A percentile compares a stretch with the other conserved stretches of the same genome.
phyloP scores from a whole-genome alignment of 2,888 invertebrate species.

The Galerucella pusilla region DNA sequence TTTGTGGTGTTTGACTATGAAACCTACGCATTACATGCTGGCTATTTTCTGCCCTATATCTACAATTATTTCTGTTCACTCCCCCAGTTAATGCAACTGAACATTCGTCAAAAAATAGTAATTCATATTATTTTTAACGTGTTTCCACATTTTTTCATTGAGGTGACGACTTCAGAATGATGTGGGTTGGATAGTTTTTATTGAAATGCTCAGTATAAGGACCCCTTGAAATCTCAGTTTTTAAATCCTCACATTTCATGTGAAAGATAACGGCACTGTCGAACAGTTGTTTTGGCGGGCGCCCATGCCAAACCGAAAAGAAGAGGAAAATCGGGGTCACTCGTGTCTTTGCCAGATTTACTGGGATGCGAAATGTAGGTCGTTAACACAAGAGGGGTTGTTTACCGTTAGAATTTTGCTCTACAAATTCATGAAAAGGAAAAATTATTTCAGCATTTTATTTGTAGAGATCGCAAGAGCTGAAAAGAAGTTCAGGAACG shows the following conservation, averaged over 20 bases:
- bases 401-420: slow-evolving; percentile 30
- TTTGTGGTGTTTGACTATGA: too few species aligned
- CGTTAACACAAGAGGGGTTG: slow-evolving; percentile 24
- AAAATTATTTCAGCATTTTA: slow-evolving; percentile 22
- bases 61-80: too few species aligned
- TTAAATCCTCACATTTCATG: neutral
- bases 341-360: slow-evolving; percentile 33
- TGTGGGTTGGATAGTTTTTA: too few species aligned
- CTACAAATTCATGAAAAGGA: slow-evolving; percentile 26
- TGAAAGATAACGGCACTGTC: neutral
- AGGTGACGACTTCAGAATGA: too few species aligned
- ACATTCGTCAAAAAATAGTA: too few species aligned
- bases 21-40: too few species aligned
- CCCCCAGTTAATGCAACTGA: too few species aligned
- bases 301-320: slow-evolving; percentile 6
- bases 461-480: neutral
- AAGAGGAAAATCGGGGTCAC: slow-evolving; percentile 36
- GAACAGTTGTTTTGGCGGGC: neutral
- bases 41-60: too few species aligned
- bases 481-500: neutral
- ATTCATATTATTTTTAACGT: too few species aligned
- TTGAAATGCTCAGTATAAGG: too few species aligned
- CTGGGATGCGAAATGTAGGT: slow-evolving; percentile 30
- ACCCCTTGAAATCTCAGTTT: neutral
- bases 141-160: too few species aligned